Percentiles rank a stretch among this genome's conserved stretches.
Conservation (phyloP, 2,797 vertebrate genomes). For the Triplophysa bombifrons region DNA sequence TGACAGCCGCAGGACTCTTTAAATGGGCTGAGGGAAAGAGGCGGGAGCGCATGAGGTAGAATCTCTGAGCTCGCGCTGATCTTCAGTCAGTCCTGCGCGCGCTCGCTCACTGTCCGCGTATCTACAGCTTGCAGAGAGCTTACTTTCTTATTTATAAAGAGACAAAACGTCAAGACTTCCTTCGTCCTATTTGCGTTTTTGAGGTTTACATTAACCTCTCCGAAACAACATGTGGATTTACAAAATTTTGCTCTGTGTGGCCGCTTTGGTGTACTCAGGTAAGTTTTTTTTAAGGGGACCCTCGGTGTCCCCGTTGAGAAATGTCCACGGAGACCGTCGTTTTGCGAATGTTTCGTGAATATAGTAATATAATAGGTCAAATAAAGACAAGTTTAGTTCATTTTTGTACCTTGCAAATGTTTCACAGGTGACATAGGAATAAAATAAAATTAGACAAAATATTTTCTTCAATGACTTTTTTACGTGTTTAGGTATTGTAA, state of each 20-base stretch:
- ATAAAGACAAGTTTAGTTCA: too few species aligned
- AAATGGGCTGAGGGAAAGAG: constrained; percentile 36
- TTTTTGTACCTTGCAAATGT: too few species aligned
- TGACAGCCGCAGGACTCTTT: constrained; percentile 39
- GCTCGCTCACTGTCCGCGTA: constrained; percentile 6
- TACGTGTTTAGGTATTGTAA: too few species aligned
- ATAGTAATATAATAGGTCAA: too few species aligned
- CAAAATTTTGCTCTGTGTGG: constrained; percentile 76
- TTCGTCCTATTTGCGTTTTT: neutral
- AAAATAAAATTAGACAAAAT: too few species aligned
- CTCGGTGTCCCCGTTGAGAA: neutral
- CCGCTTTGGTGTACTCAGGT: constrained; percentile 72
- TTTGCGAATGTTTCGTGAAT: neutral
- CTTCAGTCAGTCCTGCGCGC: constrained; percentile 29
- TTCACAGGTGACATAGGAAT: too few species aligned
- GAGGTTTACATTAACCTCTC: neutral
- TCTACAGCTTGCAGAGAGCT: neutral
- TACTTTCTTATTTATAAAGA: constrained; percentile 3
- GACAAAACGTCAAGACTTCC: neutral
- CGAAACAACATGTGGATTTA: constrained; percentile 83
- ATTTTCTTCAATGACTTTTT: too few species aligned
- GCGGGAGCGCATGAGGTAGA: constrained; percentile 36
- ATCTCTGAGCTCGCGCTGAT: constrained; percentile 13
- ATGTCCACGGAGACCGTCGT: neutral
- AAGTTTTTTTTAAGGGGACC: constrained; percentile 56